Conservation (phyloP, 2,797 vertebrate genomes). For the Pipistrellus nathusii region DNA sequence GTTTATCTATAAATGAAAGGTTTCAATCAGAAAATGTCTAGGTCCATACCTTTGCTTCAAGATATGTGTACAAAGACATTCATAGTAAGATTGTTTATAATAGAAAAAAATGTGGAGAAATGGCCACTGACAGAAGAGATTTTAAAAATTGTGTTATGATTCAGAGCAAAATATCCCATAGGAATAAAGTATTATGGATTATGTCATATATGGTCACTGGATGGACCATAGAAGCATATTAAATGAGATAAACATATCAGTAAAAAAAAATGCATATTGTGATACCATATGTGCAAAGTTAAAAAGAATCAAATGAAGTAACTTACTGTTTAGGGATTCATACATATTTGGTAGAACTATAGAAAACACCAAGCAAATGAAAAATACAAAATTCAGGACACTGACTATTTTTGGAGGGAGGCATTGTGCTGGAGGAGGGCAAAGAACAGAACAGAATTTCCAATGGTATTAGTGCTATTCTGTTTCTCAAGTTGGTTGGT, state of each 20-base stretch:
- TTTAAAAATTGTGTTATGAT: not conserved
- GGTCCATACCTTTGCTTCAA: not conserved
- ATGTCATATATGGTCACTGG: not conserved
- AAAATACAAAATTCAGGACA: not conserved
- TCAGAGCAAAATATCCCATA: not conserved
- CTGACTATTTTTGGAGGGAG: not conserved
- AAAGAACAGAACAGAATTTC: not conserved
- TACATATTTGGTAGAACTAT: not conserved
- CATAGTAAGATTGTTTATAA: not conserved
- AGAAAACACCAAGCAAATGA: slow-evolving; percentile 29
- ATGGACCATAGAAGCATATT: not conserved
- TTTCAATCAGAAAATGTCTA: not conserved
- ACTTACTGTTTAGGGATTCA: not conserved
- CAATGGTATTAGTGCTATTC: not conserved
- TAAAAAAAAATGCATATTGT: not conserved
- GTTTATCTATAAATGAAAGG: not conserved
- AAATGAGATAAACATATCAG: not conserved
- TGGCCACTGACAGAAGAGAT: not conserved
- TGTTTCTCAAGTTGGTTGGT: not conserved
- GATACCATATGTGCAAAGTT: not conserved
- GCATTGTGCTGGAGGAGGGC: fast-evolving
- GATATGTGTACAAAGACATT: slow-evolving; percentile 2
- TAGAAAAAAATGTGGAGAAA: not conserved
- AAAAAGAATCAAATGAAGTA: slow-evolving; percentile 51
- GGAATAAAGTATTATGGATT: slow-evolving; percentile 9